Conservation (phyloP, 1,140 invertebrate genomes). For the Drosophila virilis region DNA sequence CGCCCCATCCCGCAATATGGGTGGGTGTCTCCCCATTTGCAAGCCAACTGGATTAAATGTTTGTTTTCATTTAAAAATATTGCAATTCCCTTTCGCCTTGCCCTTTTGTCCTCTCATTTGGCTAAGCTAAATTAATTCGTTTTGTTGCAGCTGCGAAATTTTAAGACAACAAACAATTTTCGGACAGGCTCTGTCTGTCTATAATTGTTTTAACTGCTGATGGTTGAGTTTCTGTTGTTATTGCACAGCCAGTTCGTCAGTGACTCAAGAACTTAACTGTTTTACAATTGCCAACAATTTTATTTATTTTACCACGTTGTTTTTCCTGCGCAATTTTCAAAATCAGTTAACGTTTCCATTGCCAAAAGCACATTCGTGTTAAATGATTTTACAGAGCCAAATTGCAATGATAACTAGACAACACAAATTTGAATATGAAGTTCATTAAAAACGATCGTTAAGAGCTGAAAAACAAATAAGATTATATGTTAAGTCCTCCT, state of each 20-base stretch:
- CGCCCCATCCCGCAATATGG: background rate
- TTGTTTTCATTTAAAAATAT: constrained; percentile 40
- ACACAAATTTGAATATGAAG: too few relatives aligned
- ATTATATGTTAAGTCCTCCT: too few relatives aligned
- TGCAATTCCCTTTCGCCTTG: background rate
- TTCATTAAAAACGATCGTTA: too few relatives aligned
- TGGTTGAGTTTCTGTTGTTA: background rate
- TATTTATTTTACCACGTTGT: background rate
- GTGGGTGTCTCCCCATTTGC: constrained; percentile 2
- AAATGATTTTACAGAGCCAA: background rate
- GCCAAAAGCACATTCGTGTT: background rate
- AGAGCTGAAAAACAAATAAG: too few relatives aligned
- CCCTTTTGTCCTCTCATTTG: constrained; percentile 25
- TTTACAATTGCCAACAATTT: background rate
- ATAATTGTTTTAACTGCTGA: background rate
- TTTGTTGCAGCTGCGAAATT: constrained; percentile 46
- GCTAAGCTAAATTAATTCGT: constrained; percentile 29
- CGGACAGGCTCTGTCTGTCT: background rate
- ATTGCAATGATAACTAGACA: too few relatives aligned
- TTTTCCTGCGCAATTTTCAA: background rate
- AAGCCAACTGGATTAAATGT: constrained; percentile 42
- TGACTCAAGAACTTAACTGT: background rate
- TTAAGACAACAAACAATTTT: constrained; percentile 32
- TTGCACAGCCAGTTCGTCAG: background rate
- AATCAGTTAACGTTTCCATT: background rate